phyloP scores from a whole-genome alignment of 1,140 invertebrate species.

The Magallana ariakensis region DNA sequence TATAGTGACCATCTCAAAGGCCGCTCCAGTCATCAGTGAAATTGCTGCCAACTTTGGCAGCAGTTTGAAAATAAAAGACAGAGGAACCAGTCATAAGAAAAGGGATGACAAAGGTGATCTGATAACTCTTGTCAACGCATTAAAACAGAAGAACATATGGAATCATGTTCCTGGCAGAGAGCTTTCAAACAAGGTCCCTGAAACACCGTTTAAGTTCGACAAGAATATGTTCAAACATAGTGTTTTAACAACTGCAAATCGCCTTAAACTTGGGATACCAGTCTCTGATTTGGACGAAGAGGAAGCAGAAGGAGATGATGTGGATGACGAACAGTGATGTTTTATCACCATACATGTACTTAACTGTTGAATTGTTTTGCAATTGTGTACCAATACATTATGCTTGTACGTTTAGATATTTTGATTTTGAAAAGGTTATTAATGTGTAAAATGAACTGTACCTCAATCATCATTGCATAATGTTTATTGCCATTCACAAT shows the following conservation, averaged over 20 bases:
- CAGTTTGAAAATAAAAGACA: constrained; percentile 3
- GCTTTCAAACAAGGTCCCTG: constrained; percentile 17
- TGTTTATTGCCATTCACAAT: no score
- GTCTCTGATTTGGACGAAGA: neutral
- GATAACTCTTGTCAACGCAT: neutral
- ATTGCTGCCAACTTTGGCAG: constrained; percentile 39
- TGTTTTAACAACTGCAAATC: neutral
- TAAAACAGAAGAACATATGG: constrained; percentile 35
- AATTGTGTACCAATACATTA: neutral
- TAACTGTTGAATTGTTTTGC: neutral
- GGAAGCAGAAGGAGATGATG: neutral
- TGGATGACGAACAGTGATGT: neutral
- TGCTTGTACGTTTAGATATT: no score
- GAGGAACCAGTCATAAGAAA: constrained; percentile 39
- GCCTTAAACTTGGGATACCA: constrained; percentile 33
- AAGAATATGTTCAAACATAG: neutral
- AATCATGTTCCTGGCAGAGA: neutral
- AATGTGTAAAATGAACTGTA: no score
- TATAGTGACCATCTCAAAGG: constrained; percentile 52
- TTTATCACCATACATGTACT: neutral
- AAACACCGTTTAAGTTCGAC: constrained; percentile 45
- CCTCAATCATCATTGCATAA: no score
- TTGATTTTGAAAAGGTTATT: no score
- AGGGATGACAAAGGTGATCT: constrained; percentile 45
- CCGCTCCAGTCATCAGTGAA: constrained; percentile 41